Evolutionary conservation across 2,888 invertebrate genomes (phyloP).

Genomic region (Cecidostiba fungosa): DNA sequence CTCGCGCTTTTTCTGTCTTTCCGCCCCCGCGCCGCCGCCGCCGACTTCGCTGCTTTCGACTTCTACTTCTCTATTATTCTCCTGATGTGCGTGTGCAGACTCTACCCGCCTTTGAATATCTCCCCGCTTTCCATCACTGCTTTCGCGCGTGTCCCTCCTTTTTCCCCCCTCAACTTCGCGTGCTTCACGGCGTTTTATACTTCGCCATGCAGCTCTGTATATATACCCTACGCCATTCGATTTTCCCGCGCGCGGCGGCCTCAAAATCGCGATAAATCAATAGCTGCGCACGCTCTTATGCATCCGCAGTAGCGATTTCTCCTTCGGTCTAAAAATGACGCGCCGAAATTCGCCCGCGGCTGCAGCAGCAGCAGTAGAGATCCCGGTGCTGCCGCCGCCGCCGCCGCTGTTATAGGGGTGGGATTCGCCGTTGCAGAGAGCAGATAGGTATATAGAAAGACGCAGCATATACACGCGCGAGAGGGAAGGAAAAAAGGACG

Average conservation of each 20-base stretch:
- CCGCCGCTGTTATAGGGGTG: too few species aligned
- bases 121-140: background rate
- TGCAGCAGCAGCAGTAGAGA: background rate
- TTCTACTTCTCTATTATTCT: conserved; percentile 17
- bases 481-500: conserved; percentile 61
- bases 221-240: background rate
- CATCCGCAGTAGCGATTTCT: background rate
- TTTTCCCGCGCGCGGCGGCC: background rate
- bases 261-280: background rate
- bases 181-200: background rate
- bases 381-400: too few species aligned
- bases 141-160: background rate
- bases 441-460: background rate
- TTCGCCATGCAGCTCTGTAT: background rate
- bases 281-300: background rate
- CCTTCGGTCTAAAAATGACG: conserved; percentile 11
- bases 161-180: background rate
- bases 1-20: conserved; percentile 34
- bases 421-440: too few species aligned
- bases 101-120: conserved; percentile 35
- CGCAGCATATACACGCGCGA: background rate
- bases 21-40: background rate
- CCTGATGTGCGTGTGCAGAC: background rate
- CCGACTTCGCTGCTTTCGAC: conserved; percentile 14
- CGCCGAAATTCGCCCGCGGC: conserved; percentile 16